phyloP scores from a whole-genome alignment of 2,888 invertebrate species.

The Eledone cirrhosa region DNA sequence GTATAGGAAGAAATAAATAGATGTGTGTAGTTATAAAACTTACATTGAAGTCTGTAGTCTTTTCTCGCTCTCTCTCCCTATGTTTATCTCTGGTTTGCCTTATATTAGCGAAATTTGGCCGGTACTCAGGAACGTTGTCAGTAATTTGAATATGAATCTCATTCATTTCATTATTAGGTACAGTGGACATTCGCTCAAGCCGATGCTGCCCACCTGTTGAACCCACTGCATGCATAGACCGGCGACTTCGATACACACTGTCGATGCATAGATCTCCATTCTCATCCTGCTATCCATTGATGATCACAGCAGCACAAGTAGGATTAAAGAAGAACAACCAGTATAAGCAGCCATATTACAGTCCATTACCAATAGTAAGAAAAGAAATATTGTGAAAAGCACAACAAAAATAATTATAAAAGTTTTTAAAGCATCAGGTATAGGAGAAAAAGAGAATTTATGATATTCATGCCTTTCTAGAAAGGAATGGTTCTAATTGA shows the following conservation, averaged over 20 bases:
- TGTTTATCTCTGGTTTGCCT: constrained; percentile 27
- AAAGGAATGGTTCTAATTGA: no score
- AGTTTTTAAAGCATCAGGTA: no score
- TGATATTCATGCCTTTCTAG: no score
- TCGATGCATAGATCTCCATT: background rate
- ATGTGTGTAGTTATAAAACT: background rate
- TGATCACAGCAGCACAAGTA: background rate
- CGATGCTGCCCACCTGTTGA: constrained; percentile 8
- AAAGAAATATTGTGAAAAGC: no score
- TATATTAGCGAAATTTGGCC: constrained; percentile 21
- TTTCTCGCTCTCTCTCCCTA: constrained; percentile 26
- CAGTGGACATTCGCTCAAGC: constrained; percentile 11
- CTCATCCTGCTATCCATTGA: background rate
- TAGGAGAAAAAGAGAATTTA: no score
- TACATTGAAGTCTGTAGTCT: constrained; percentile 19
- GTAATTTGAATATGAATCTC: constrained; percentile 27
- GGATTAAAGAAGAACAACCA: background rate
- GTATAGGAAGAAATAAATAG: no score
- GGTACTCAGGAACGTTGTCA: constrained; percentile 12
- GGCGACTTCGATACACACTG: background rate
- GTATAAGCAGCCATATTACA: background rate
- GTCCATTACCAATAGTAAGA: background rate
- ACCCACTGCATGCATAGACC: background rate
- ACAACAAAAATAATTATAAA: no score
- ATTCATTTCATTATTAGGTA: constrained; percentile 20